Evolutionary conservation across 2,888 invertebrate species (phyloP).

Genomic region (Caenorhabditis virilis): DNA sequence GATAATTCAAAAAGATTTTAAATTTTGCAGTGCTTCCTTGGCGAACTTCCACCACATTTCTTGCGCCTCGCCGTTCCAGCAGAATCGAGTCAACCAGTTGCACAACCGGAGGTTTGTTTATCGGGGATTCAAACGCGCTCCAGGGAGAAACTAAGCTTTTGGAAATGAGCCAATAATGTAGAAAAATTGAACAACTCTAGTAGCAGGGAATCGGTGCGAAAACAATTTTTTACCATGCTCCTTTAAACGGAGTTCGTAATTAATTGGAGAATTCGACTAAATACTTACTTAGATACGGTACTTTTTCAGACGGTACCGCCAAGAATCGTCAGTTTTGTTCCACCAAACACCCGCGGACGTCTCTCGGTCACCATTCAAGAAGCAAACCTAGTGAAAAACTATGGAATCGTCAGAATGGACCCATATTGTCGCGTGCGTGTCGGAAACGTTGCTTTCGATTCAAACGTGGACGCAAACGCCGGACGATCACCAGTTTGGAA

Average conservation of each 20-base stretch:
- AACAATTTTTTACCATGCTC: too few species aligned
- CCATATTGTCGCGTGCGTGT: constrained; percentile 77
- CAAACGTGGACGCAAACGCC: constrained; percentile 90
- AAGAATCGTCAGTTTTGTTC: constrained; percentile 56
- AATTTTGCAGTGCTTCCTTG: constrained; percentile 51
- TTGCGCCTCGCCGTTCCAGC: constrained; percentile 51
- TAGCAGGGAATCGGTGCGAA: too few species aligned
- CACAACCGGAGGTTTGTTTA: constrained; percentile 9
- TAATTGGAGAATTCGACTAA: too few species aligned
- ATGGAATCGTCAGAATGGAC: constrained; percentile 63
- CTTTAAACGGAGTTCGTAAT: too few species aligned
- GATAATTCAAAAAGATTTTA: background rate
- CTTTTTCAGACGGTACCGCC: too few species aligned
- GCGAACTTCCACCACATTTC: constrained; percentile 57
- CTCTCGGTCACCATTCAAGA: constrained; percentile 62
- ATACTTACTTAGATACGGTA: too few species aligned
- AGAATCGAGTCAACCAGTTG: constrained; percentile 19
- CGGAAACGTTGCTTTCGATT: constrained; percentile 92
- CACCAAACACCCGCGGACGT: constrained; percentile 69
- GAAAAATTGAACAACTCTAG: too few species aligned
- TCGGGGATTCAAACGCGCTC: too few species aligned
- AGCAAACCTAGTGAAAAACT: constrained; percentile 67
- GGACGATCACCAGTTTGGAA: constrained; percentile 84
- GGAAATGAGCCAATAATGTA: too few species aligned
- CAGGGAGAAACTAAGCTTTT: too few species aligned